Percentiles rank a stretch among this genome's conserved stretches.
phyloP scores from a whole-genome alignment of 2,888 invertebrate genomes.

The Strigamia maritima region DNA sequence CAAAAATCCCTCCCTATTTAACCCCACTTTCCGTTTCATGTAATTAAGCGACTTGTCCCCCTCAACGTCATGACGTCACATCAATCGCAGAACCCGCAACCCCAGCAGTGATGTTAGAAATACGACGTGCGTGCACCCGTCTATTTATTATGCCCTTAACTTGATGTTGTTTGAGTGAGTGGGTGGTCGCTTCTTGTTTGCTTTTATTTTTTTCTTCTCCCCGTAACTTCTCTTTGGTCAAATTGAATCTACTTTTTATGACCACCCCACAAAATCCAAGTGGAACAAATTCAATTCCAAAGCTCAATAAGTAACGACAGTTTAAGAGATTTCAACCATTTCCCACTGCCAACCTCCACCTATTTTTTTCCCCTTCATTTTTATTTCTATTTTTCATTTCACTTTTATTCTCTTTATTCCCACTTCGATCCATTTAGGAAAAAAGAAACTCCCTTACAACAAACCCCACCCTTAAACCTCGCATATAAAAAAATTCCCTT shows the following conservation, averaged over 20 bases:
- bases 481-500: not conserved
- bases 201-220: conserved; percentile 21
- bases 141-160: conserved; percentile 34
- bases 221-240: conserved; percentile 31
- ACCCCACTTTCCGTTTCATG: too few species aligned
- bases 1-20: too few species aligned
- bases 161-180: conserved; percentile 14
- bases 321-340: conserved; percentile 32
- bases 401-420: conserved; percentile 9
- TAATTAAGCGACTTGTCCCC: too few species aligned
- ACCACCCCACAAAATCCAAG: conserved; percentile 32
- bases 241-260: conserved; percentile 30
- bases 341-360: not conserved
- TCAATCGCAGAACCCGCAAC: not conserved
- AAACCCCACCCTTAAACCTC: not conserved
- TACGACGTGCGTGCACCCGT: not conserved
- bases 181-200: conserved; percentile 30
- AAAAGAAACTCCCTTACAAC: not conserved
- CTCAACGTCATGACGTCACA: not conserved
- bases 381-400: conserved; percentile 11
- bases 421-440: not conserved
- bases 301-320: conserved; percentile 34
- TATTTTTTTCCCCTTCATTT: not conserved
- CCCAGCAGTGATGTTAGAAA: not conserved
- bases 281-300: conserved; percentile 34